These are phyloP conservation scores for Phataginus tetradactyla DNA, from an alignment of 2,797 vertebrate species.

Conservation along the genomic window DNA sequence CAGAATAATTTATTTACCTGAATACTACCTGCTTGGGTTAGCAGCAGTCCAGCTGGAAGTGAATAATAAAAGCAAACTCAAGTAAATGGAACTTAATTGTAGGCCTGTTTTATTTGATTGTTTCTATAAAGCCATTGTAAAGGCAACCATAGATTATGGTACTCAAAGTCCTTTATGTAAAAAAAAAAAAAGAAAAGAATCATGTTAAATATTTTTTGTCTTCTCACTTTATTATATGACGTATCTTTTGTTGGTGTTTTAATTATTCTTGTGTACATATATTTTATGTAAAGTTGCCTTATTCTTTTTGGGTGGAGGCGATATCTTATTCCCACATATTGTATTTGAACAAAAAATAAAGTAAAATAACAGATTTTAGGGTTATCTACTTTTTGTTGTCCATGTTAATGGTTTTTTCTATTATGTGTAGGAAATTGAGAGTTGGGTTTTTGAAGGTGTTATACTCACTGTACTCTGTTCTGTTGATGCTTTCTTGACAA, in stretches of 20 bases:
- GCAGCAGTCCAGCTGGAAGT: not conserved
- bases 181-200: not conserved
- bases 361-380: constrained; percentile 22
- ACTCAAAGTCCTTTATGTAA: not conserved
- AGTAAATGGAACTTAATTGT: not conserved
- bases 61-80: constrained; percentile 12
- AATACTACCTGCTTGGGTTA: not conserved
- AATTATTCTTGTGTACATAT: not conserved
- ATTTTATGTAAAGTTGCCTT: constrained; percentile 10
- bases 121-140: not conserved
- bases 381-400: not conserved
- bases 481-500: not conserved
- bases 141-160: not conserved
- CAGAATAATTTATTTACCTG: not conserved
- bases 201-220: not conserved
- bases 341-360: not conserved
- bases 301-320: constrained; percentile 19
- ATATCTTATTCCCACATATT: not conserved
- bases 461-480: not conserved
- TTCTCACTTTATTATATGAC: not conserved
- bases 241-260: not conserved
- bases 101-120: not conserved
- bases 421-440: not conserved
- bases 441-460: not conserved
- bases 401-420: not conserved